Conservation (phyloP, 2,797 vertebrate genomes). For the Harpagifer antarcticus region DNA sequence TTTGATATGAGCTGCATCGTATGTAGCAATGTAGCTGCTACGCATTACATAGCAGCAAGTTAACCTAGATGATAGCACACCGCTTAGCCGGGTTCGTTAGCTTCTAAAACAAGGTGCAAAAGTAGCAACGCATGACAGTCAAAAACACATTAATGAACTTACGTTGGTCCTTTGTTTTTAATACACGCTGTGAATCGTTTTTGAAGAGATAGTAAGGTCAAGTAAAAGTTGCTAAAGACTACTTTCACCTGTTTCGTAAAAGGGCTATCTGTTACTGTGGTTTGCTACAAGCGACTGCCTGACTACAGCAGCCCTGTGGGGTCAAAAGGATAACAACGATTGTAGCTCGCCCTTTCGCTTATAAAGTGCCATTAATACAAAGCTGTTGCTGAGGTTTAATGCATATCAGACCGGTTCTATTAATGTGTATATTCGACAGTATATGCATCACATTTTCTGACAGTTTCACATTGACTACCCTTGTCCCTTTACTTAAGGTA, state of each 20-base stretch:
- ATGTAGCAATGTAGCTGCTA: conserved; percentile 35
- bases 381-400: background rate
- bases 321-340: conserved; percentile 36
- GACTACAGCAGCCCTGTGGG: conserved; percentile 66
- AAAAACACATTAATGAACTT: background rate
- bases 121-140: conserved; percentile 16
- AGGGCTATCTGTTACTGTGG: conserved; percentile 31
- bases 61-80: conserved; percentile 53
- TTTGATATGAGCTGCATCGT: background rate
- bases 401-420: background rate
- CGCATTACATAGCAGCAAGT: conserved; percentile 56
- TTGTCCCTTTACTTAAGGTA: too few relatives aligned
- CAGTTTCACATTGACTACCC: too few relatives aligned
- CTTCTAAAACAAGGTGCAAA: conserved; percentile 68
- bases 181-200: background rate
- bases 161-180: background rate
- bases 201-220: background rate
- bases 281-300: conserved; percentile 53
- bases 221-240: conserved; percentile 50
- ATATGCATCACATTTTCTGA: too few relatives aligned
- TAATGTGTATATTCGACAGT: background rate
- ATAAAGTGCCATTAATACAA: background rate
- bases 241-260: conserved; percentile 75
- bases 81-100: conserved; percentile 56
- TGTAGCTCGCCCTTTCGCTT: background rate